These are phyloP conservation scores for Laodelphax striatellus DNA, from an alignment of 1,140 invertebrate species.

Conservation along the genomic window DNA sequence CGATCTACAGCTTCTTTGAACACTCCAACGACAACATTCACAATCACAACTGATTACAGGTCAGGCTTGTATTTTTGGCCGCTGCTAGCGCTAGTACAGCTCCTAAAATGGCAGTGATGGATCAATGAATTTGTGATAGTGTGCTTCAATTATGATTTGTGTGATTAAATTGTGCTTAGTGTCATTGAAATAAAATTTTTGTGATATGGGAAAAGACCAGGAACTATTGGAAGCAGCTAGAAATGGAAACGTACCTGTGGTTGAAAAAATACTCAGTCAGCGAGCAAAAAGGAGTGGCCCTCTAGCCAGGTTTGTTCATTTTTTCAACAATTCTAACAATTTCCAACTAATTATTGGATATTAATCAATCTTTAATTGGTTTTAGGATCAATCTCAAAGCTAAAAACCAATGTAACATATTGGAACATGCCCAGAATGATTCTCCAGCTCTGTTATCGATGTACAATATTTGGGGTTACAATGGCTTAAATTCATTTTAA, in stretches of 20 bases:
- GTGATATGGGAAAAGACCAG: slow-evolving; percentile 87
- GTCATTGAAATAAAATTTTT: slow-evolving; percentile 11
- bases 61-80: slow-evolving; percentile 1
- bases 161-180: slow-evolving; percentile 28
- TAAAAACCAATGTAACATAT: no score
- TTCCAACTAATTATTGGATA: no score
- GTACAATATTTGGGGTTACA: no score
- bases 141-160: slow-evolving; percentile 42
- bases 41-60: no score
- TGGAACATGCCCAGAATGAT: no score
- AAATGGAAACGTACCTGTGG: slow-evolving; percentile 74
- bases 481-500: no score
- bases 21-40: no score
- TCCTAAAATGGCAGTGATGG: slow-evolving; percentile 53
- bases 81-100: slow-evolving; percentile 19
- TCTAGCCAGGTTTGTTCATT: slow-evolving; percentile 67
- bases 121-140: slow-evolving; percentile 59
- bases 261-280: slow-evolving; percentile 83
- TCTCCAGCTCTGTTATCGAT: no score
- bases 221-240: slow-evolving; percentile 90
- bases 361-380: no score
- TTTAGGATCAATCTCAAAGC: no score
- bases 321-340: background rate
- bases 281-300: slow-evolving; percentile 85
- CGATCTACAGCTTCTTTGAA: no score